Conservation (phyloP, 2,797 vertebrate species). For the Bradypodion ventrale region DNA sequence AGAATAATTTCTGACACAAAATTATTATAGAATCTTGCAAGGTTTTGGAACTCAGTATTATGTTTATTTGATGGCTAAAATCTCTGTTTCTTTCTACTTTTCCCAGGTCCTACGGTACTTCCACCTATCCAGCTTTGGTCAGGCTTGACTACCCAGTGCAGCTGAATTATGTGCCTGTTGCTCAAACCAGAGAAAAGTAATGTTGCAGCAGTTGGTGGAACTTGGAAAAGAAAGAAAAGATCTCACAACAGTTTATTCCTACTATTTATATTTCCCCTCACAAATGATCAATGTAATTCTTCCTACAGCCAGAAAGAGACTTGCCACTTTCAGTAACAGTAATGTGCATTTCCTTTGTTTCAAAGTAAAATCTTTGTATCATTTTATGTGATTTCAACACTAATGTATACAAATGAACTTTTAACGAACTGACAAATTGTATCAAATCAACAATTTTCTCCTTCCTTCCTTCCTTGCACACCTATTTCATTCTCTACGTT, state of each 20-base stretch:
- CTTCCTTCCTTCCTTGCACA: not conserved
- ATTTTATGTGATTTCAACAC: not conserved
- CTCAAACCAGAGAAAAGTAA: not conserved
- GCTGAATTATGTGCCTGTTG: not conserved
- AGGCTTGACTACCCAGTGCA: not conserved
- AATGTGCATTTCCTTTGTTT: too few species aligned
- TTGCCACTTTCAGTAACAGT: not conserved
- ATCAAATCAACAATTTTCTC: not conserved
- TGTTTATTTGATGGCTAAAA: not conserved
- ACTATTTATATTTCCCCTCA: not conserved
- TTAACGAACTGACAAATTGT: not conserved
- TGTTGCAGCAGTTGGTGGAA: not conserved
- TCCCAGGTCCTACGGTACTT: too few species aligned
- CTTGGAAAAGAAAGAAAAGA: not conserved
- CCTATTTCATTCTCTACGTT: not conserved
- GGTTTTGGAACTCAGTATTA: too few species aligned
- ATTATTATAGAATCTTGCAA: not conserved
- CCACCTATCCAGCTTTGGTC: not conserved
- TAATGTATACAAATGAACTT: too few species aligned
- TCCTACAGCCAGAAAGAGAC: not conserved
- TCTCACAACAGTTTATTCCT: not conserved
- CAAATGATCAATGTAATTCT: not conserved
- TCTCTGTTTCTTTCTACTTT: not conserved
- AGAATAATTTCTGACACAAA: too few species aligned
- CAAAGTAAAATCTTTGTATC: not conserved